Base-by-base conservation (phyloP, 1,140 invertebrate species). In the Sminthurinus signatus region DNA sequence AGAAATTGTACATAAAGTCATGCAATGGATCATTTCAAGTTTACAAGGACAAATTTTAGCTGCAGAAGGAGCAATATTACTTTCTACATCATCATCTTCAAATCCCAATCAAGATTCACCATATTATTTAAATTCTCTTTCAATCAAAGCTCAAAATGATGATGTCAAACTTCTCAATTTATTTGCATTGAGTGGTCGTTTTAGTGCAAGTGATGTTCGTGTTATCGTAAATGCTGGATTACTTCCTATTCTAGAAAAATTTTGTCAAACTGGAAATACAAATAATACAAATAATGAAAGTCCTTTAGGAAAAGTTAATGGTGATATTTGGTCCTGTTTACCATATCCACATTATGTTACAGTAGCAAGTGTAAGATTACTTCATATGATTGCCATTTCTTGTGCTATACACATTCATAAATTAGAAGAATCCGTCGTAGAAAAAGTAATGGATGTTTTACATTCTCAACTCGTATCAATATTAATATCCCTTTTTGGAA, bases 181-280 rank as follows among this genome's bases (percentile, higher is more conserved):
- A 14, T 83, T 83, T 74, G 78, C 80, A 2, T 73, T 85, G 51
- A 84, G 81, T 74, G 78, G 82, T 10, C 78, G 78, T 31, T 84
- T 82, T 73, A 75, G 79, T 61, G 76, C 82, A 17, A 75, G 78
- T 54, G 84, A 85, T 74, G 75, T 86, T n/a, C 78, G 76, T 29
- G 75, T 85, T 21, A 78, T 81, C 2, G 81, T 85, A 17, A 79
- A 81, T 2, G 80, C 80, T 73, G 81, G 81, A 29, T 72, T 85
- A 15, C 73, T 84, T 32, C 75, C 78, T 2, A 70, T 79, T 5
- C 73, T 84, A n/a, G 77, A 77, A 43, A 72, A 73, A 12, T 73
- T 80, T 50, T 76, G 75, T 61, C 42, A 63, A 27, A 4, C 29
- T 21, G 10, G 42, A 10, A n/a, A 44, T 50, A n/a, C n/a, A n/a